phyloP scores from a whole-genome alignment of 2,888 invertebrate species.

The Drosophila affinis region DNA sequence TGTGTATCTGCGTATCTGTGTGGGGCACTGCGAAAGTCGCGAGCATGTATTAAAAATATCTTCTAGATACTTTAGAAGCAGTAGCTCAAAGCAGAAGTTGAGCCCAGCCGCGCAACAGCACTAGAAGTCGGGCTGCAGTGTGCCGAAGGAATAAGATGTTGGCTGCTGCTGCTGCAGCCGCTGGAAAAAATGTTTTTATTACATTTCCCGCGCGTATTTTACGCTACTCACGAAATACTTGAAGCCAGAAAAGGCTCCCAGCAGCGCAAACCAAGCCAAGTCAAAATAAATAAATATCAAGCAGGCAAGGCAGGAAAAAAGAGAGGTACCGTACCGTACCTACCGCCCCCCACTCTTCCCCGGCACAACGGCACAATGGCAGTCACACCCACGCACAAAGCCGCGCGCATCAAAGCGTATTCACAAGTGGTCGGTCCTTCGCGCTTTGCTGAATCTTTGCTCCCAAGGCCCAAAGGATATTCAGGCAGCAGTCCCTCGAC shows the following conservation, averaged over 20 bases:
- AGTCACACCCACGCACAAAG: slow-evolving; percentile 69
- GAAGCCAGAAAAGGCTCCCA: slow-evolving; percentile 61
- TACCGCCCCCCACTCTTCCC: slow-evolving; percentile 8
- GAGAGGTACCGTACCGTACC: slow-evolving; percentile 43
- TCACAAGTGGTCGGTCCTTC: slow-evolving; percentile 80
- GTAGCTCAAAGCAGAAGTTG: slow-evolving; percentile 58
- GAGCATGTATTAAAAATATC: slow-evolving; percentile 79
- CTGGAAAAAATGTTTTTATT: slow-evolving; percentile 82
- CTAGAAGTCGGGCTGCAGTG: slow-evolving; percentile 68
- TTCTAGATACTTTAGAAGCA: slow-evolving; percentile 70
- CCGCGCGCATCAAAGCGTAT: slow-evolving; percentile 80
- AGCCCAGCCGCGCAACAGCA: slow-evolving; percentile 47
- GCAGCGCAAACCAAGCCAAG: slow-evolving; percentile 51
- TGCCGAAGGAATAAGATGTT: slow-evolving; percentile 63
- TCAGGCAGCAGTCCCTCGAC: slow-evolving; percentile 72
- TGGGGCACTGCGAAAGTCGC: slow-evolving; percentile 48
- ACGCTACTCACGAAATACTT: slow-evolving; percentile 77
- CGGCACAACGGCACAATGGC: slow-evolving; percentile 41
- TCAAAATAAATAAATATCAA: slow-evolving; percentile 71
- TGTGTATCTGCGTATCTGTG: slow-evolving; percentile 7
- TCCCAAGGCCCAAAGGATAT: slow-evolving; percentile 74
- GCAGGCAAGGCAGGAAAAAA: slow-evolving; percentile 29
- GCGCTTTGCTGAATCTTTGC: slow-evolving; percentile 81
- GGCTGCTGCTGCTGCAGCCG: slow-evolving; percentile 40
- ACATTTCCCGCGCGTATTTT: slow-evolving; percentile 82